Base-by-base conservation (phyloP, 2,888 invertebrate species). In the Diplolepis rosae region DNA sequence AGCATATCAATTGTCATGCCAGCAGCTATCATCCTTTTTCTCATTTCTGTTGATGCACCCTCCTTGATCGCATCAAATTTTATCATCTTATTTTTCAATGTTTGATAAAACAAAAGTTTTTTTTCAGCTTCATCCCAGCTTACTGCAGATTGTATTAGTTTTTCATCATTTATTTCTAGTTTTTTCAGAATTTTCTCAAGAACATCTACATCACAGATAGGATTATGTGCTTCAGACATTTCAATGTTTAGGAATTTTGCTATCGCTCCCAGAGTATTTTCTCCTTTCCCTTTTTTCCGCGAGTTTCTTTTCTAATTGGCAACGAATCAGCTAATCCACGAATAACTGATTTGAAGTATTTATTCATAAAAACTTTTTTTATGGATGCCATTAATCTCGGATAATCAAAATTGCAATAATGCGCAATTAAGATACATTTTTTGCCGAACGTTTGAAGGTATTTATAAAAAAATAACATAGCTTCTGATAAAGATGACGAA, bases 391-490 rank as follows among this genome's bases (percentile, higher is more conserved):
- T 22, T 9, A 76, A 66, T n/a, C 68, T 65, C 18, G 66, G 35
- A 13, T 42, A 30, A 52, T 76, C 76, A 39, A 76, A 76, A 27
- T 39, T 61, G 42, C 68, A 70, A 65, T 74, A 74, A 65, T 76
- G 72, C 9, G 74, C 73, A 4, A 42, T 28, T n/a, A 75, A 65
- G 11, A 73, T 66, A 13, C 67, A 68, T 30, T 68, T 51, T 30
- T 71, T 71, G 13, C 32, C 54, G 5, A 65, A 45, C 18, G 30
- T 13, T 7, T 24, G 32, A 7, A 75, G 54, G 67, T 69, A 75
- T 18, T 70, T 15, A 32, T 54, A 61, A 35, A 77, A 73, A 27
- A 61, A 65, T 24, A 42, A 45, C 51, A 77, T 68, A 18, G 69
- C 75, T 35, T 50, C 42, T 32, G 48, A 70, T 11, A 73, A 65